phyloP scores from a whole-genome alignment of 2,888 invertebrate genomes.

The Ptychoptera contaminata region DNA sequence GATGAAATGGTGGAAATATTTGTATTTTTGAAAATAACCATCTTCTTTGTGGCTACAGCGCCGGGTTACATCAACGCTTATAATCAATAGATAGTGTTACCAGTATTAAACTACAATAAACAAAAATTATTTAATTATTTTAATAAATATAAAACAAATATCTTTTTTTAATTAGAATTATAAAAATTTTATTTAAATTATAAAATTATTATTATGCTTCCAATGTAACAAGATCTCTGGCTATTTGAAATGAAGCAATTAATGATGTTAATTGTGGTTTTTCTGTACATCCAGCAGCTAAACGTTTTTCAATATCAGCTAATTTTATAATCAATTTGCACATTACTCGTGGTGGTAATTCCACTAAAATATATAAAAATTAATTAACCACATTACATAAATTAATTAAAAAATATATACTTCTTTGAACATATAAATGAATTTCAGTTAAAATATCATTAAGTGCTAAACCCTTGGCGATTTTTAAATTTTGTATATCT shows the following conservation, averaged over 20 bases:
- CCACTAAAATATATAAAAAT: slow-evolving; percentile 46
- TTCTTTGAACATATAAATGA: slow-evolving; percentile 71
- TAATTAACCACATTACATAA: neutral
- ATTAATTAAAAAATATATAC: slow-evolving; percentile 39
- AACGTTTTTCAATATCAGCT: slow-evolving; percentile 75
- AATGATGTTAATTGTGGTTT: slow-evolving; percentile 78
- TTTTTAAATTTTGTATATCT: slow-evolving; percentile 72
- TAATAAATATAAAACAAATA: neutral
- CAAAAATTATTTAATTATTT: neutral
- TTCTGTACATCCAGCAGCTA: slow-evolving; percentile 78
- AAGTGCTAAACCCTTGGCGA: slow-evolving; percentile 79
- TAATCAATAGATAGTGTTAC: neutral
- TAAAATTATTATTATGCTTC: slow-evolving; percentile 12
- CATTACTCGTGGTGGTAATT: slow-evolving; percentile 65
- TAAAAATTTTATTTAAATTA: neutral
- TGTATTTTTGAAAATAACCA: too few species aligned
- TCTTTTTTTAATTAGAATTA: neutral
- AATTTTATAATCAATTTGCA: slow-evolving; percentile 69
- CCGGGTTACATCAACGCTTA: too few species aligned
- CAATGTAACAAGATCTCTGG: slow-evolving; percentile 38
- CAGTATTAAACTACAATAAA: neutral
- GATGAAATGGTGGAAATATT: too few species aligned
- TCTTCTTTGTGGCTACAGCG: too few species aligned
- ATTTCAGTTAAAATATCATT: slow-evolving; percentile 87
- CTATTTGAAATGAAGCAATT: slow-evolving; percentile 72